A percentile compares a stretch with the other conserved stretches of the same genome.
These are phyloP conservation scores for Polypterus senegalus DNA, from an alignment of 2,113 vertebrate genomes.

Conservation along the genomic window DNA sequence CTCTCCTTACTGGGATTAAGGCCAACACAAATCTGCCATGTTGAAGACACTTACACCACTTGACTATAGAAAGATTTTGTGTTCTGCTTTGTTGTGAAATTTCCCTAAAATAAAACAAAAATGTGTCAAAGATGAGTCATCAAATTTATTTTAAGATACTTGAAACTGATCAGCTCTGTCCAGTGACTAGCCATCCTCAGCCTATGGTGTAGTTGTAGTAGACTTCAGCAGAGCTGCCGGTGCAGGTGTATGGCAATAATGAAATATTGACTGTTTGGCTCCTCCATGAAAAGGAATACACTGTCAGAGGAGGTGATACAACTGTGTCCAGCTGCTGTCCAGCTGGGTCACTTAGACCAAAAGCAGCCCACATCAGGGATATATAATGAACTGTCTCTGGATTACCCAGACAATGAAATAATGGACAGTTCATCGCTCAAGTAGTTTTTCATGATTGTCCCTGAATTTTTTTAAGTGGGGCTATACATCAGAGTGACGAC, in stretches of 20 bases:
- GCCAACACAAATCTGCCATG: too few species aligned
- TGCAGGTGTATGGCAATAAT: constrained; percentile 41
- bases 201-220: too few species aligned
- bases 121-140: too few species aligned
- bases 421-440: constrained; percentile 27
- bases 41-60: too few species aligned
- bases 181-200: too few species aligned
- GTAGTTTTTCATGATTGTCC: constrained; percentile 17
- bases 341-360: constrained; percentile 34
- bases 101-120: too few species aligned
- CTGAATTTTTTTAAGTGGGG: constrained; percentile 15
- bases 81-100: too few species aligned
- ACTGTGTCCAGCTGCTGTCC: constrained; percentile 40
- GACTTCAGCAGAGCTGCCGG: constrained; percentile 8
- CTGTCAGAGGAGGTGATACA: constrained; percentile 7
- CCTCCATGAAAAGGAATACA: constrained; percentile 29
- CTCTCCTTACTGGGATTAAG: too few species aligned
- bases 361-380: constrained; percentile 2
- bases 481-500: constrained; percentile 21
- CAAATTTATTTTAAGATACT: too few species aligned
- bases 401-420: constrained; percentile 20
- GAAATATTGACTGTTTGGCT: constrained; percentile 48
- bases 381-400: constrained; percentile 7
- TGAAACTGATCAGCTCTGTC: too few species aligned
- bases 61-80: too few species aligned